Evolutionary conservation across 2,797 vertebrate genomes (phyloP).

Genomic region (Enteromius thamalakanensis): DNA sequence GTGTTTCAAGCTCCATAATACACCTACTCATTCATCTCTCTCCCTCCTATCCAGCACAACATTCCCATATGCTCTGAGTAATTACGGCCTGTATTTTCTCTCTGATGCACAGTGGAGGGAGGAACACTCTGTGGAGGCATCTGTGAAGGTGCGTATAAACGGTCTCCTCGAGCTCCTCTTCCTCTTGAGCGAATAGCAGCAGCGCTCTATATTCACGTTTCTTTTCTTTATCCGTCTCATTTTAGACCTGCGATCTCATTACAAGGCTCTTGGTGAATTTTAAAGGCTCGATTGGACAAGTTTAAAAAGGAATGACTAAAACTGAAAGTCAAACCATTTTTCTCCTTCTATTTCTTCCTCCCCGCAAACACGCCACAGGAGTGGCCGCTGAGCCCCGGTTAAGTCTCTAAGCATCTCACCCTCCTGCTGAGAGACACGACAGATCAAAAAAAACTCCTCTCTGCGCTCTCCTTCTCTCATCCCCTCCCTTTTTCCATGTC

Average conservation of each 20-base stretch:
- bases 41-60: slow-evolving; percentile 22
- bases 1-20: slow-evolving; percentile 46
- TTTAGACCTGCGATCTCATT: slow-evolving; percentile 32
- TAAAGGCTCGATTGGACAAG: not conserved
- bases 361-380: slow-evolving; percentile 27
- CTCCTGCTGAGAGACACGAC: slow-evolving; percentile 42
- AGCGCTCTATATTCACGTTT: not conserved
- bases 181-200: not conserved
- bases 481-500: slow-evolving; percentile 12
- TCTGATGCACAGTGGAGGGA: not conserved
- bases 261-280: slow-evolving; percentile 5
- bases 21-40: slow-evolving; percentile 46
- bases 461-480: slow-evolving; percentile 4
- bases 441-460: slow-evolving; percentile 45
- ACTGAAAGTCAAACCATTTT: slow-evolving; percentile 37
- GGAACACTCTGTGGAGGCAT: not conserved
- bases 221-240: slow-evolving; percentile 16
- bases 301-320: slow-evolving; percentile 30
- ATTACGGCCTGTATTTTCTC: slow-evolving; percentile 28
- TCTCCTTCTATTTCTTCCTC: not conserved
- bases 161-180: not conserved
- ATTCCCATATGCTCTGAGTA: slow-evolving; percentile 33
- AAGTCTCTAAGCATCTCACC: slow-evolving; percentile 31
- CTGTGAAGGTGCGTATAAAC: slow-evolving; percentile 7
- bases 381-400: slow-evolving; percentile 18